Base-by-base conservation (phyloP, 2,113 vertebrate species). In the Lepus europaeus region DNA sequence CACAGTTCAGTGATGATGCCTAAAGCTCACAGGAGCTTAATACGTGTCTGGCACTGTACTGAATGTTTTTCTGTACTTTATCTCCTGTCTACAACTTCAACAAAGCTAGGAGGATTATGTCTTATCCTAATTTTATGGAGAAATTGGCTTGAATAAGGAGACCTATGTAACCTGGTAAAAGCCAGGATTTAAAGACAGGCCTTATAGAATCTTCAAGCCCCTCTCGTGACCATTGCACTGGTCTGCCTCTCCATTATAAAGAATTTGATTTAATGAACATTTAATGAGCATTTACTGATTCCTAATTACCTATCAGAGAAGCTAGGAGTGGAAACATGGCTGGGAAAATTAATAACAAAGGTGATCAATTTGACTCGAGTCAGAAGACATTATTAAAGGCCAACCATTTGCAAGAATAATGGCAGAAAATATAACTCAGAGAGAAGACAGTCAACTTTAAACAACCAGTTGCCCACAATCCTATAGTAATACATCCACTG, bases 261-360 rank as follows among this genome's bases (percentile, higher is more conserved):
- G 69, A 80, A 64, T 6, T 10, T 61, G 51, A 86, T 73, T 51
- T 70, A 84, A 78, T 56, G 64, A 33, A 27, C 45, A 79, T 33
- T 89, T 82, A 76, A 66, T 79, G 63, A 91, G 49, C 69, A 66
- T 84, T 77, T 79, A 64, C 73, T 92, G 77, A 70, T 49, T 70
- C 23, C 5, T 64, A 78, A 96, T 63, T 70, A 77, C 39, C 63
- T 87, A 84, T 29, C 25, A 70, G 86, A 95, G 63, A 91, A 74
- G 13, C 69, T 79, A 22, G 22, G 29, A 80, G 17, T 49, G 19
- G 11, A 33, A 20, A 56, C 22, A 33, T 22, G 16, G 31, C 11
- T 87, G 70, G 33, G 19, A 51, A 94, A 79, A 80, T 91, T 33
- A 78, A 66, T 89, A 87, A 51, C 29, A 70, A 93, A 80, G 17